These are phyloP conservation scores for Lithodes maja DNA, from an alignment of 2,888 invertebrate genomes.

Conservation along the genomic window DNA sequence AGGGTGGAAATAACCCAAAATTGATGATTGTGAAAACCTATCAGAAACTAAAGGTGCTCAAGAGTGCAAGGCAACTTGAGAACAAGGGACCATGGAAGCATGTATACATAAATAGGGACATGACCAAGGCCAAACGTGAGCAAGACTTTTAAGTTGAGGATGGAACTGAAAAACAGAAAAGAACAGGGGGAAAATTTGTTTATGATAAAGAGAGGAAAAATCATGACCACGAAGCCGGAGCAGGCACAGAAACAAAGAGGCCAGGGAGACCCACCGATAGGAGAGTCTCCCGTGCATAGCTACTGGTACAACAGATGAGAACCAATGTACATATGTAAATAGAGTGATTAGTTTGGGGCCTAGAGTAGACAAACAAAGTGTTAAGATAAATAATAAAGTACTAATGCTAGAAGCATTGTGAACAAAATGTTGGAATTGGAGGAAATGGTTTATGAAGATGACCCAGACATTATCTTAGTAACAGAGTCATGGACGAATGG, in stretches of 20 bases:
- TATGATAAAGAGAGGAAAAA: slow-evolving; percentile 6
- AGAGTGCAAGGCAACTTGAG: background rate
- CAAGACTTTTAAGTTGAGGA: slow-evolving; percentile 17
- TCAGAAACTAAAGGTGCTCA: background rate
- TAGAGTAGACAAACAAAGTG: background rate
- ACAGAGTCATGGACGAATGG: background rate
- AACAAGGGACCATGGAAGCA: background rate
- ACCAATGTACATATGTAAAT: background rate
- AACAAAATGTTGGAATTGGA: slow-evolving; percentile 4
- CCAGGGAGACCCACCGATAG: background rate
- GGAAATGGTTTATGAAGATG: slow-evolving; percentile 3
- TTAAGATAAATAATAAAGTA: background rate
- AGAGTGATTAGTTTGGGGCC: background rate
- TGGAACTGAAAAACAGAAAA: slow-evolving; percentile 12
- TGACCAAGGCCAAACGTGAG: background rate
- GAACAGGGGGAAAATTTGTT: background rate
- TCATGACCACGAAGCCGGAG: background rate
- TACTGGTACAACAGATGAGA: background rate
- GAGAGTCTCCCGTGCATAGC: background rate
- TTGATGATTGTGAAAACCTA: slow-evolving; percentile 9
- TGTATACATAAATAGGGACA: slow-evolving; percentile 10
- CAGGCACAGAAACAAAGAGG: background rate
- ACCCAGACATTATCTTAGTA: slow-evolving; percentile 6
- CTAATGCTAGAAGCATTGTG: background rate
- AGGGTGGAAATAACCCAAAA: background rate